A percentile compares a stretch with the other conserved stretches of the same genome.
These are phyloP conservation scores for Epizoanthus ramosus DNA, from an alignment of 92 coral and sea anemone species.

Conservation along the genomic window DNA sequence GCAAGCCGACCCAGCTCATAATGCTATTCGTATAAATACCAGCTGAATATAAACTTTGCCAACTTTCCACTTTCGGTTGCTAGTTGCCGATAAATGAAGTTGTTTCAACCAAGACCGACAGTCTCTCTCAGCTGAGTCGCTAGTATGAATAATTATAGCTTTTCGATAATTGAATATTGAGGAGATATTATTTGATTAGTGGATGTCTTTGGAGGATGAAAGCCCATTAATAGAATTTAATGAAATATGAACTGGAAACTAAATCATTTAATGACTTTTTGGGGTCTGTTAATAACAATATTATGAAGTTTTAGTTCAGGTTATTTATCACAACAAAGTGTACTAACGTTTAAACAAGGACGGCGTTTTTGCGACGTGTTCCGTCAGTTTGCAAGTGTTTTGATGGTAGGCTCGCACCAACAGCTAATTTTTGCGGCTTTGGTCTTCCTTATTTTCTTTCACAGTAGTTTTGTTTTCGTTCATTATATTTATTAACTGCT, in stretches of 20 bases:
- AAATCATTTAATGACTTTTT: background rate
- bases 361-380: background rate
- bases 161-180: background rate
- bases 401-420: no score
- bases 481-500: no score
- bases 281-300: constrained; percentile 3
- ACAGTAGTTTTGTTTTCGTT: no score
- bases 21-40: no score
- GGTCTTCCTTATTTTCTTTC: no score
- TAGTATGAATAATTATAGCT: background rate
- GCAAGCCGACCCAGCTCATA: no score
- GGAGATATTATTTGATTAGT: background rate
- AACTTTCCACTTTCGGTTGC: no score
- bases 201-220: background rate
- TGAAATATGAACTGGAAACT: constrained; percentile 9
- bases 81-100: background rate
- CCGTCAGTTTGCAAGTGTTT: background rate
- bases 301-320: background rate
- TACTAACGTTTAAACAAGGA: background rate
- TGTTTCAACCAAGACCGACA: background rate
- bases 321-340: no score
- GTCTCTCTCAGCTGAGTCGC: background rate
- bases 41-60: no score
- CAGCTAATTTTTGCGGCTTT: no score
- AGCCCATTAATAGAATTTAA: background rate